phyloP scores from a whole-genome alignment of 2,113 vertebrate genomes.

The Sylvietta virens region DNA sequence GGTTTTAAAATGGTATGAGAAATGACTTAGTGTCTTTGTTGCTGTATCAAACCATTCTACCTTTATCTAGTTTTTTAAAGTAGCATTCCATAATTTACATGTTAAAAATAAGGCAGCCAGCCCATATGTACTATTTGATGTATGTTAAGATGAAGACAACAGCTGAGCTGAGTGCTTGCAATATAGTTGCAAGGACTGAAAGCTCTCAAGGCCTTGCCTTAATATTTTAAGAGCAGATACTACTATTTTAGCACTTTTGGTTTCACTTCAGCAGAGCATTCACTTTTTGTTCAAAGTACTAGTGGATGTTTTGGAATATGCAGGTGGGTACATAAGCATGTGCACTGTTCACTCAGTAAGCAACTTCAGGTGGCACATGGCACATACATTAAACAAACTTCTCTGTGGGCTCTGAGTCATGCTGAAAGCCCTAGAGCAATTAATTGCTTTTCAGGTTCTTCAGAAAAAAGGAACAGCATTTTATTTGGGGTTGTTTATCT shows the following conservation, averaged over 20 bases:
- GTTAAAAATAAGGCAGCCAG: background rate
- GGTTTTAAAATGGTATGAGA: background rate
- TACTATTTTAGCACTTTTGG: background rate
- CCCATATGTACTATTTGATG: background rate
- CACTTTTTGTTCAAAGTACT: background rate
- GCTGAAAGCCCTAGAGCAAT: background rate
- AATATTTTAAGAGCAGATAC: background rate
- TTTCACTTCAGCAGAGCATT: background rate
- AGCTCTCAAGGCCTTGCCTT: background rate
- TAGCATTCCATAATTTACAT: background rate
- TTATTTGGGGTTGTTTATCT: background rate
- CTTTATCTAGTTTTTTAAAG: background rate
- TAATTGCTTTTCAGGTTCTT: background rate
- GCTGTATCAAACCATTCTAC: background rate
- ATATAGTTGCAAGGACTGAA: background rate
- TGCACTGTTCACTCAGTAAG: background rate
- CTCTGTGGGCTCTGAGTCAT: background rate
- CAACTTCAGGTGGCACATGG: background rate
- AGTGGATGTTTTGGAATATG: background rate
- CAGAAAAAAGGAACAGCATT: background rate
- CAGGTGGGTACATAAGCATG: background rate
- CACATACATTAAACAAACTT: background rate
- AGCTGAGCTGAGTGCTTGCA: background rate
- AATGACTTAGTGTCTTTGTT: background rate
- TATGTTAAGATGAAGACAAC: background rate